These are phyloP conservation scores for Gymnoscelis rufifasciata DNA, from an alignment of 2,888 invertebrate species.

Conservation along the genomic window DNA sequence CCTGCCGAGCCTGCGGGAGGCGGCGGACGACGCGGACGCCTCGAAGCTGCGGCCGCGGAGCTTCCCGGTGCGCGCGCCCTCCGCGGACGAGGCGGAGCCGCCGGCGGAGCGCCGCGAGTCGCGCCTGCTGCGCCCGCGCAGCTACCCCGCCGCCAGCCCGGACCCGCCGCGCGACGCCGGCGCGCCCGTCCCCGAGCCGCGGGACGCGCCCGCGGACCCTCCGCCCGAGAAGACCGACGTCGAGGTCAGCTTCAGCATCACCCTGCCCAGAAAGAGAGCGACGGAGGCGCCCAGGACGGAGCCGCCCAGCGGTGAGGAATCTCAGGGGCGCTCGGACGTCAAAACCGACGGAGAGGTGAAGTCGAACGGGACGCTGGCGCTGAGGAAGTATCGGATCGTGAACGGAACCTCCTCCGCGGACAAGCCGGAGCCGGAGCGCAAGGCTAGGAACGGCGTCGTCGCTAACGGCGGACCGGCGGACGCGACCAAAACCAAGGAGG, in stretches of 20 bases:
- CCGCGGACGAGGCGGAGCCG: constrained; percentile 35
- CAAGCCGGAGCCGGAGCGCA: constrained; percentile 39
- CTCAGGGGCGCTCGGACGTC: too few species aligned
- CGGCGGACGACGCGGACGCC: constrained; percentile 50
- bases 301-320: constrained; percentile 33
- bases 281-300: constrained; percentile 39
- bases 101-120: constrained; percentile 57
- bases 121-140: constrained; percentile 77
- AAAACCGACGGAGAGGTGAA: too few species aligned
- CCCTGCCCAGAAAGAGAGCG: constrained; percentile 58
- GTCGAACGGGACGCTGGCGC: constrained; percentile 37
- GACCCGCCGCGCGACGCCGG: too few species aligned
- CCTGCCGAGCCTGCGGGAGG: constrained; percentile 72
- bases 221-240: constrained; percentile 55
- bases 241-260: constrained; percentile 72
- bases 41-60: constrained; percentile 71
- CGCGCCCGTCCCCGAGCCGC: constrained; percentile 46
- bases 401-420: constrained; percentile 38
- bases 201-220: constrained; percentile 43
- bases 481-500: constrained; percentile 41
- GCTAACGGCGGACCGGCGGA: constrained; percentile 45
- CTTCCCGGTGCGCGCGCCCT: constrained; percentile 68
- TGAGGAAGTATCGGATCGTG: constrained; percentile 62
- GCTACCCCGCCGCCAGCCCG: constrained; percentile 77
- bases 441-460: constrained; percentile 41